phyloP scores from a whole-genome alignment of 2,888 invertebrate species.

The Halictus ligatus region DNA sequence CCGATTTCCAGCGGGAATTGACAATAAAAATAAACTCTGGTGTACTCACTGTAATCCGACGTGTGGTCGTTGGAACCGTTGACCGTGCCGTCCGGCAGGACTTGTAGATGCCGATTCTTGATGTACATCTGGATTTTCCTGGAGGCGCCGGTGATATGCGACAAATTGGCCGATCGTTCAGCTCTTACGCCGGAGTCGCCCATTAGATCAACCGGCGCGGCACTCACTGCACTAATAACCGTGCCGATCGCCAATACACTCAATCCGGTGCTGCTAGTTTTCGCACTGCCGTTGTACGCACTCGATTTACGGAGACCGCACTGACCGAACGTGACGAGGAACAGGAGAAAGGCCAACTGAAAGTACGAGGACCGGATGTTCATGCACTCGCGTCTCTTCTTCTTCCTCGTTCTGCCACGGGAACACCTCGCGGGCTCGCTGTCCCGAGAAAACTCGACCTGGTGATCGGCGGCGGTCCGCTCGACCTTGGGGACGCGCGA shows the following conservation, averaged over 20 bases:
- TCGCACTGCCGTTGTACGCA: conserved; percentile 63
- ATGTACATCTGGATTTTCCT: conserved; percentile 94
- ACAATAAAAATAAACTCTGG: background rate
- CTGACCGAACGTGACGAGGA: conserved; percentile 77
- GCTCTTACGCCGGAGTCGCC: conserved; percentile 85
- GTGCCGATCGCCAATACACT: conserved; percentile 77
- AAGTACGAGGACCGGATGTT: conserved; percentile 69
- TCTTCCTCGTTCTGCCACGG: conserved; percentile 44
- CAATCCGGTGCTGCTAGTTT: conserved; percentile 56
- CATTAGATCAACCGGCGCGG: conserved; percentile 74
- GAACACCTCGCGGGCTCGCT: conserved; percentile 18
- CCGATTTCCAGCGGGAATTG: background rate
- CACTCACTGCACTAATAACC: conserved; percentile 73
- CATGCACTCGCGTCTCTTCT: conserved; percentile 55
- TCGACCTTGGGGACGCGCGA: conserved; percentile 40
- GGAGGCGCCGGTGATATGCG: conserved; percentile 92
- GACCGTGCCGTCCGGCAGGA: conserved; percentile 93
- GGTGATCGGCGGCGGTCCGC: conserved; percentile 29
- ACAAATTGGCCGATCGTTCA: conserved; percentile 92
- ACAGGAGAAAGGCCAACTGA: conserved; percentile 74
- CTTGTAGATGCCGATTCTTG: conserved; percentile 93
- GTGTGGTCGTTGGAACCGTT: conserved; percentile 92
- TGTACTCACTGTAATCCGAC: conserved; percentile 93
- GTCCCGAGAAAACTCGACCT: conserved; percentile 33
- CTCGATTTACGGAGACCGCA: conserved; percentile 69